Evolutionary conservation across 2,113 vertebrate species (phyloP), one percentile per base, ranked within the genome.

Genomic region (Orientallactaga bullata): DNA sequence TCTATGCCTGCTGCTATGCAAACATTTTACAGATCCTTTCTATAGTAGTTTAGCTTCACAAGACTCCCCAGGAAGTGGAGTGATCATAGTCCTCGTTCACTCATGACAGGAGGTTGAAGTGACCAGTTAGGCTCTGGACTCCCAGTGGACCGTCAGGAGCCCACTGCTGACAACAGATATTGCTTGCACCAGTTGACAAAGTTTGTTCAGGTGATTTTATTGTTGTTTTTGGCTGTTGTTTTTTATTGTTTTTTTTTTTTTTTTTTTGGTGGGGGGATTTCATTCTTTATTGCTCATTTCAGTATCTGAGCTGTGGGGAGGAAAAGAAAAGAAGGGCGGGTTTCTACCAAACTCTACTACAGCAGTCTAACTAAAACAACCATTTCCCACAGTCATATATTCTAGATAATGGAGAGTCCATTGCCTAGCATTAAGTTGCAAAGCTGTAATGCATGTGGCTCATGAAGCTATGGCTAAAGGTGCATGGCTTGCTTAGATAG

Each of bases 201-300:
- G 60, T 55, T 69, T 86, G 60, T 82, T 39, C 60, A 83, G 88
- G 81, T 37, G 74, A 88, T 79, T 8, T 47, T 47, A 47, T 47
- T 47, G 42, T 47, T 47, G 42, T 47, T 47, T 47, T 47, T 47
- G 42, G 5, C 8, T 47, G 5, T 47, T 47, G 5, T 47, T 8
- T 79, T 47, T 47, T 47, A 6, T 47, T 55, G 7, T 55, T 55
- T 12, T 55, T 55, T 55, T 55, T 55, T 55, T 55, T 51, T 28
- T 77, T 35, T 95, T 95, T 90, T 86, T 55, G 10, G 51, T 74
- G 79, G 69, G 73, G 20, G 32, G 68, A 42, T 76, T 91, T 30
- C 42, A 20, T 73, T 85, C 63, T 82, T 93, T 80, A 78, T 82
- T 80, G 79, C 69, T 95, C 76, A 95, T 96, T 96, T 95, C 81